These are phyloP conservation scores for Anguilla japonica DNA, from an alignment of 2,113 vertebrate species.

Conservation along the genomic window DNA sequence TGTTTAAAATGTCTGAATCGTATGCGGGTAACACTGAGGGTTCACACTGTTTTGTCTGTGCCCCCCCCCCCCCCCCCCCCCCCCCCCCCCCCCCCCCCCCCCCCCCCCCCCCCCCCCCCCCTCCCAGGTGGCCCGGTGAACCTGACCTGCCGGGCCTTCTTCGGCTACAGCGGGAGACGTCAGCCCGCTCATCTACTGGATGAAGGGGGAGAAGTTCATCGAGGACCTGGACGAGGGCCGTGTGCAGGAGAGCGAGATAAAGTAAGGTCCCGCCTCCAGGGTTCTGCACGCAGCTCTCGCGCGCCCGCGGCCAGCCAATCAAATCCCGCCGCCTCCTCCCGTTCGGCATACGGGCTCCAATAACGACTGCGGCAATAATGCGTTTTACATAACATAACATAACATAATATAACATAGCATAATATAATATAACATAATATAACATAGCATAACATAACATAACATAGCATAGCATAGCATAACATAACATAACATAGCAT, in stretches of 20 bases:
- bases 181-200: slow-evolving; percentile 97
- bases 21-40: no score
- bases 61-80: slow-evolving; percentile 19
- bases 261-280: slow-evolving; percentile 70
- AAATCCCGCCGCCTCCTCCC: no score
- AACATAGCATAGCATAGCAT: no score
- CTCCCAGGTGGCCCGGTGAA: slow-evolving; percentile 84
- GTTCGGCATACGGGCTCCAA: no score
- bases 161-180: slow-evolving; percentile 97
- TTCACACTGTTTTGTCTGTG: slow-evolving; percentile 48
- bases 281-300: neutral
- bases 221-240: slow-evolving; percentile 96
- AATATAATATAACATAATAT: no score
- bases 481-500: no score
- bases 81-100: slow-evolving; percentile 40
- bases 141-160: slow-evolving; percentile 95
- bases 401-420: no score
- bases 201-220: slow-evolving; percentile 99
- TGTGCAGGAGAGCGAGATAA: slow-evolving; percentile 95
- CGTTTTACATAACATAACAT: no score
- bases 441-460: no score
- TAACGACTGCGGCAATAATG: no score
- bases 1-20: no score
- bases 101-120: slow-evolving; percentile 14
- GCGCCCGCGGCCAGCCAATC: no score